Percentiles rank a stretch among this genome's conserved stretches.
These are phyloP conservation scores for Drosophila yooni DNA, from an alignment of 2,888 invertebrate species.

Conservation along the genomic window DNA sequence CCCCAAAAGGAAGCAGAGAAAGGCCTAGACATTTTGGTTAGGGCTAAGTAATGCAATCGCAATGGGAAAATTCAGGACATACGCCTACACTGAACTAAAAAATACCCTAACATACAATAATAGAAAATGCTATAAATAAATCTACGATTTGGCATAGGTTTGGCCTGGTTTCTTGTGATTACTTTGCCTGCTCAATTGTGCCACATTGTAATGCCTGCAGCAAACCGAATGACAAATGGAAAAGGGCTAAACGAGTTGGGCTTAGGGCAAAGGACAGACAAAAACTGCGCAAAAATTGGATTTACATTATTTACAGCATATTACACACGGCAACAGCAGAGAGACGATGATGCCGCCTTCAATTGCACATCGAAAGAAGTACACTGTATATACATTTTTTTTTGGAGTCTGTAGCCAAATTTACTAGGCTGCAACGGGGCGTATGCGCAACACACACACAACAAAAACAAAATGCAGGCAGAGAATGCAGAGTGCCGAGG, in stretches of 20 bases:
- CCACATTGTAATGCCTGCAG: neutral
- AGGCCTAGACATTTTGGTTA: constrained; percentile 7
- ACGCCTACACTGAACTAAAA: neutral
- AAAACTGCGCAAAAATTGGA: constrained; percentile 63
- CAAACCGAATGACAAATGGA: neutral
- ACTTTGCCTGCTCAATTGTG: neutral
- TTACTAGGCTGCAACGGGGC: constrained; percentile 58
- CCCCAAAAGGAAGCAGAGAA: constrained; percentile 25
- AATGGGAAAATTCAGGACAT: constrained; percentile 2
- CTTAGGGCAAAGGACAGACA: constrained; percentile 35
- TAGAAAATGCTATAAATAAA: neutral
- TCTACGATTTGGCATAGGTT: neutral
- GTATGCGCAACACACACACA: constrained; percentile 64
- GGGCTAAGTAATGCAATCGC: constrained; percentile 49
- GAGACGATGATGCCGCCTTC: constrained; percentile 14
- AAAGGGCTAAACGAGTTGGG: neutral
- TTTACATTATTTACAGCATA: constrained; percentile 79
- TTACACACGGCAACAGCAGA: constrained; percentile 40
- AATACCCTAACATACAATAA: constrained; percentile 41
- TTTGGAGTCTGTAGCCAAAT: constrained; percentile 10
- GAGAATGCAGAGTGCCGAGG: constrained; percentile 18
- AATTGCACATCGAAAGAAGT: constrained; percentile 38
- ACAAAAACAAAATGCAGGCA: constrained; percentile 42
- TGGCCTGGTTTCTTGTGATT: neutral
- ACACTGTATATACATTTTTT: constrained; percentile 24